Evolutionary conservation across 1,140 invertebrate species (phyloP), one percentile per base, ranked within the genome.

Genomic region (Listronotus oregonensis): DNA sequence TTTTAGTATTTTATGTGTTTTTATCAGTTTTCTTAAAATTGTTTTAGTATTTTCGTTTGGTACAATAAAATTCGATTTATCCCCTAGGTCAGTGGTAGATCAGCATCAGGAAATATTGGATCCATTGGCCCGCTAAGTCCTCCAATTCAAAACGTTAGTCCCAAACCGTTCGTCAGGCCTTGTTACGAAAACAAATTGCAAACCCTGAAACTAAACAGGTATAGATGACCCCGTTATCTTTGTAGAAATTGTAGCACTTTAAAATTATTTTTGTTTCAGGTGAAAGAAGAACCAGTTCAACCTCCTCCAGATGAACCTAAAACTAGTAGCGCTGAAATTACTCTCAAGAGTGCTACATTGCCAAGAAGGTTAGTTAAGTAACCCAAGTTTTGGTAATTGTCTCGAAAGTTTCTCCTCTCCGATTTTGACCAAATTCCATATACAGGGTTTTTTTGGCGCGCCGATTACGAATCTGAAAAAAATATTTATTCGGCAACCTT

Each of bases 321-420:
- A 74, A 80, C 79, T 11, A 83, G 82, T 10, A 80, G 78, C 2
- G 84, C 87, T 60, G 86, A 87, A 61, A 87, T 89, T 40, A 86
- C 84, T 1, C 71, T 88, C 9, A 88, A 89, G 70, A 88, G 86
- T 52, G 86, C 87, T 3, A 88, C 87, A 0, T 76, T 88, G 56
- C 86, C 87, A 4, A 82, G 87, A 63, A 83, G 63, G 63, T 65
- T 32, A 12, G 40, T 57, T 27, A 1, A 27, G 21, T 27, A n/a
- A n/a, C n/a, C n/a, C n/a, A n/a, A n/a, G n/a, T n/a, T n/a, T n/a
- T n/a, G n/a, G n/a, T n/a, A n/a, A n/a, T n/a, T n/a, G n/a, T n/a
- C n/a, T n/a, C n/a, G n/a, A n/a, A n/a, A n/a, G n/a, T n/a, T n/a
- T n/a, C n/a, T n/a, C n/a, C n/a, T n/a, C n/a, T n/a, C n/a, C n/a